A percentile compares a stretch with the other conserved stretches of the same genome.
These are phyloP conservation scores for Hirundichthys speculiger DNA, from an alignment of 2,113 vertebrate species.

Conservation along the genomic window DNA sequence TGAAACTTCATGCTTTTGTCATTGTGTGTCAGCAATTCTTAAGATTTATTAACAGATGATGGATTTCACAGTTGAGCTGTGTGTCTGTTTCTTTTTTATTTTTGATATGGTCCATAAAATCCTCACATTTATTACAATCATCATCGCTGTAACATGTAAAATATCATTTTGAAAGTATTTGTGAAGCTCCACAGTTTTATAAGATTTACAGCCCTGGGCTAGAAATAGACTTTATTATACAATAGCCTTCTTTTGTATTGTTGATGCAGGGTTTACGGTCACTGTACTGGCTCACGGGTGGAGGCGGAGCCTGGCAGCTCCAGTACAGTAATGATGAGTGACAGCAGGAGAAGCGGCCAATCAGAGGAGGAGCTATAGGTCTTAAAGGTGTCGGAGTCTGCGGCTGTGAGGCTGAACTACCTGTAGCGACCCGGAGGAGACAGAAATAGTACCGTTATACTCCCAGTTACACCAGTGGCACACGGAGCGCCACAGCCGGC, in stretches of 20 bases:
- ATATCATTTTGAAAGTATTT: too few relatives aligned
- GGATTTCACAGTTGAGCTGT: too few relatives aligned
- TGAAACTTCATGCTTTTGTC: background rate
- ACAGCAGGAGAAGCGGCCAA: constrained; percentile 56
- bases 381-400: constrained; percentile 32
- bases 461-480: background rate
- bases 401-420: constrained; percentile 37
- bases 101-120: background rate
- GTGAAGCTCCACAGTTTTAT: too few relatives aligned
- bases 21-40: background rate
- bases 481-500: background rate
- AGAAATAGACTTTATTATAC: constrained; percentile 21
- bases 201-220: background rate
- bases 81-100: too few relatives aligned
- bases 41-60: background rate
- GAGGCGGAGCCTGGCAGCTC: background rate
- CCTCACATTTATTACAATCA: background rate
- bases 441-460: constrained; percentile 8
- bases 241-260: background rate
- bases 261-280: background rate
- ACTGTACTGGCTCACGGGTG: background rate
- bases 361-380: constrained; percentile 42
- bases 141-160: too few relatives aligned
- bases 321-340: constrained; percentile 36
- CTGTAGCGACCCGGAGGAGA: constrained; percentile 53